phyloP scores from a whole-genome alignment of 2,113 vertebrate genomes.

The Columba janthina region DNA sequence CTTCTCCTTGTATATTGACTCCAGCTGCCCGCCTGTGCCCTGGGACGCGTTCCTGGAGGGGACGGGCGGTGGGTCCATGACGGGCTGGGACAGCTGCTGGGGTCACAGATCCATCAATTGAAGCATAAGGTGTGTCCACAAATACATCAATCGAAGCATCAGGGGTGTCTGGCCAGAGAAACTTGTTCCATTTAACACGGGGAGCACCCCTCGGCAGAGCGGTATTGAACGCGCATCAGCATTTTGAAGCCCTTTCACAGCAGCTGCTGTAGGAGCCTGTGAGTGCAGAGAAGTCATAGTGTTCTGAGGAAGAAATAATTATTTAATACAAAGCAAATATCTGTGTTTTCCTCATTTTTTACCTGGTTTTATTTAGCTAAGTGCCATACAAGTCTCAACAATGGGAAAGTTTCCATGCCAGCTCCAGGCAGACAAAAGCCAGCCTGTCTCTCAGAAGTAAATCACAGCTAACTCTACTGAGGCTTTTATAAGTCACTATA shows the following conservation, averaged over 20 bases:
- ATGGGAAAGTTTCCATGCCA: conserved; percentile 50
- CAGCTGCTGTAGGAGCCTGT: accelerated
- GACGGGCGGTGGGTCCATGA: neutral
- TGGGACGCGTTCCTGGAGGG: accelerated
- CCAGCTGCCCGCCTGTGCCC: neutral
- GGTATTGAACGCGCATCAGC: accelerated
- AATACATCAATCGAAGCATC: accelerated
- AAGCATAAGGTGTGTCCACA: accelerated
- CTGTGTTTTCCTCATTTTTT: conserved; percentile 36
- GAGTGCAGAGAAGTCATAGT: neutral
- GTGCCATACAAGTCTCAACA: conserved; percentile 60
- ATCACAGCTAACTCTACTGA: neutral
- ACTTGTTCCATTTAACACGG: accelerated
- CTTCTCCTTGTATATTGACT: neutral
- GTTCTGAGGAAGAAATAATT: neutral
- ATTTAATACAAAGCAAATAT: neutral
- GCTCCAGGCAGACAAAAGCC: conserved; percentile 44
- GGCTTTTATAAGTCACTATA: neutral
- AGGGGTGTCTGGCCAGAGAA: neutral
- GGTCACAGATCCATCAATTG: accelerated
- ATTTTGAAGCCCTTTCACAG: neutral
- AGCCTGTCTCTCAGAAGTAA: conserved; percentile 56
- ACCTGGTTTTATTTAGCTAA: conserved; percentile 58
- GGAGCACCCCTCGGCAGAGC: accelerated
- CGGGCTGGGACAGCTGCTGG: neutral